Base-by-base conservation (phyloP, 2,113 vertebrate species). In the Eptatretus burgeri region DNA sequence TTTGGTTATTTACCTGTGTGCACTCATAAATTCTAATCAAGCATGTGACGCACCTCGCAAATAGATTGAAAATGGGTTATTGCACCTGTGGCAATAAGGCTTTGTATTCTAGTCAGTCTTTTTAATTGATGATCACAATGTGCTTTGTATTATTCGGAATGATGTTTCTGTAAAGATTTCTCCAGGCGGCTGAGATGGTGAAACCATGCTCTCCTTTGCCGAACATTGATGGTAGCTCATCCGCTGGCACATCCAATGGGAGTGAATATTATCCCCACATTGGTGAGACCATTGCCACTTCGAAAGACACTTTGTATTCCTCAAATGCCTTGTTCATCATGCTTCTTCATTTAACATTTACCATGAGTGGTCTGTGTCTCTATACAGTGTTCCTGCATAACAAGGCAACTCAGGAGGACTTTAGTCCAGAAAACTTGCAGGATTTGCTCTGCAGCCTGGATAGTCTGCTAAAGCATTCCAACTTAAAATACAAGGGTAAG, bases 101-200 rank as follows among this genome's bases (percentile, higher is more conserved):
- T 41, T 41, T 41, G 3, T 41, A 41, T 41, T 41, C 27, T 41
- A 3, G 27, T 41, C 27, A 41, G 7, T 7, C 7, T 5, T 41
- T 41, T 41, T 41, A 7, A 41, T 41, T 41, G 3, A 41, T 41
- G 27, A 41, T 41, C 27, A 41, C 7, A 41, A 41, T 41, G 7
- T 41, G 27, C 7, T 41, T 41, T 41, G 27, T 41, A 41, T 41
- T 41, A 41, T 41, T 41, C 7, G 27, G 27, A 41, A 41, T 41
- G 27, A 41, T 49, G 13, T 10, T 2, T 5, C 13, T 14, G 1
- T 27, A 2, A 62, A 88, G 84, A 72, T 89, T 89, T 70, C 77
- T 89, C 11, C 85, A 83, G 71, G 84, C 82, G 0, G 85, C 84
- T 2, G 85, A 88, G 71, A 89, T 89, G 85, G 70, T 84, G 68